Conservation (phyloP, 2,113 vertebrate species). For the Hippoglossus stenolepis region DNA sequence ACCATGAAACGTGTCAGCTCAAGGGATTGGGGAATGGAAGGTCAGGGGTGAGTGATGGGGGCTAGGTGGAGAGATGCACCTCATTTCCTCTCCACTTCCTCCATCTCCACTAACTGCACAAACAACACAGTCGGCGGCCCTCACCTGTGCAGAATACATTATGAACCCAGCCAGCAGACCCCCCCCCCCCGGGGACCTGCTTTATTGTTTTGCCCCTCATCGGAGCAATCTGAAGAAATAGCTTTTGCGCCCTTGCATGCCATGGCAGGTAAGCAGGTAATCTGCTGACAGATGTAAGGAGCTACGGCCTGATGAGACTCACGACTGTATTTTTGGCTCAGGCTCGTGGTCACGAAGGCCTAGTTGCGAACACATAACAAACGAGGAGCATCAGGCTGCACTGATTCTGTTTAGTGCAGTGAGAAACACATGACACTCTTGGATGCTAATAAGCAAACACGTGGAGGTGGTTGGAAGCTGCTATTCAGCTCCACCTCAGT, state of each 20-base stretch:
- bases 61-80: background rate
- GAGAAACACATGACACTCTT: conserved; percentile 56
- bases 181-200: background rate
- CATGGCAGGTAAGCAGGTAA: conserved; percentile 34
- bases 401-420: conserved; percentile 49
- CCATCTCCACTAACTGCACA: background rate
- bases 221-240: background rate
- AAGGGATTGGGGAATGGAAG: conserved; percentile 13
- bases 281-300: background rate
- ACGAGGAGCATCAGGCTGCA: conserved; percentile 38
- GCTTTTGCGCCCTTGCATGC: conserved; percentile 20
- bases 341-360: conserved; percentile 17
- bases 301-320: conserved; percentile 8
- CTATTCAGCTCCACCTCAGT: conserved; percentile 11
- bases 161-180: background rate
- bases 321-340: conserved; percentile 12
- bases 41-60: background rate
- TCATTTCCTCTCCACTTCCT: conserved; percentile 4
- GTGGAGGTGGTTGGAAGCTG: conserved; percentile 38
- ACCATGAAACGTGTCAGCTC: conserved; percentile 57
- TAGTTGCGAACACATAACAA: background rate
- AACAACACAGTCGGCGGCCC: conserved; percentile 1
- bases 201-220: conserved; percentile 18
- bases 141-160: conserved; percentile 9
- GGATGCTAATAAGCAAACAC: conserved; percentile 57